phyloP scores from a whole-genome alignment of 2,113 vertebrate genomes.

The Campylorhamphus procurvoides region DNA sequence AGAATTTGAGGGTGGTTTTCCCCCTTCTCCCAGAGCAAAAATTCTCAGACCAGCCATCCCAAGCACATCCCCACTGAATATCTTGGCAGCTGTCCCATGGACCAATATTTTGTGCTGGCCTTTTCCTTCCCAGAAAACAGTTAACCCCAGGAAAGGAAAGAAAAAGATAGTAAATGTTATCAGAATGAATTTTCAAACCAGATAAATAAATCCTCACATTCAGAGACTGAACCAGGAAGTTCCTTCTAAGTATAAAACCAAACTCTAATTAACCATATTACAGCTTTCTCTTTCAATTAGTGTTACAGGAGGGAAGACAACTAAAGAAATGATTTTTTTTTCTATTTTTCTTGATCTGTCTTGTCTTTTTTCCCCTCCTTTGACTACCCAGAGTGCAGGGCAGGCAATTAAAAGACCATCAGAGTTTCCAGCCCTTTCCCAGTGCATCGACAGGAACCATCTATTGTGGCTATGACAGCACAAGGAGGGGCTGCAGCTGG shows the following conservation, averaged over 20 bases:
- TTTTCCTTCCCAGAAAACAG: not conserved
- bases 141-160: not conserved
- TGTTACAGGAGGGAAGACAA: not conserved
- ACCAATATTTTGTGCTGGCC: not conserved
- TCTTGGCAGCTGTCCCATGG: not conserved
- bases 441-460: slow-evolving; percentile 27
- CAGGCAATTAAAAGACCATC: slow-evolving; percentile 52
- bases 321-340: not conserved
- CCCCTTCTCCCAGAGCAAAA: not conserved
- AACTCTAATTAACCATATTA: not conserved
- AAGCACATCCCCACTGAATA: not conserved
- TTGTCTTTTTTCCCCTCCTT: not conserved
- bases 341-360: not conserved
- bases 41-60: not conserved
- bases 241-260: not conserved
- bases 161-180: not conserved
- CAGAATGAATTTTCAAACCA: not conserved
- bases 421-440: slow-evolving; percentile 5
- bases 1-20: not conserved
- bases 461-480: not conserved
- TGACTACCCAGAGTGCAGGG: not conserved
- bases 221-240: not conserved
- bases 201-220: not conserved
- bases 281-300: not conserved
- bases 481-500: not conserved